Evolutionary conservation across 2,113 vertebrate species (phyloP).

Genomic region (Sturnira hondurensis): DNA sequence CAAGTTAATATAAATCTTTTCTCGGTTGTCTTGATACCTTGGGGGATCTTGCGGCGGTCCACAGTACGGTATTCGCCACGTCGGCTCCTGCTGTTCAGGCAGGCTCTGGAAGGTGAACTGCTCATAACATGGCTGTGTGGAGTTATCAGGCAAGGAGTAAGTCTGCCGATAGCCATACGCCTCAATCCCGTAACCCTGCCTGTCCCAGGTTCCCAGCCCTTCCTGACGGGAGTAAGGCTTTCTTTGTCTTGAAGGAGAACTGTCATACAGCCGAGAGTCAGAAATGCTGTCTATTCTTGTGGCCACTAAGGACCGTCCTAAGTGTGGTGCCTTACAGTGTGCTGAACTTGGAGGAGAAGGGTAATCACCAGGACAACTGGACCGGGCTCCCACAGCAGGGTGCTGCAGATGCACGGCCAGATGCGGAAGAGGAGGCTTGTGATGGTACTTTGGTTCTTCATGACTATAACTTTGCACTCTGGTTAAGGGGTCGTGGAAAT

Average conservation of each 20-base stretch:
- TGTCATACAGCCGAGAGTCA: constrained; percentile 90
- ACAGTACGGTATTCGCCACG: constrained; percentile 87
- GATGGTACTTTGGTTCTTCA: constrained; percentile 88
- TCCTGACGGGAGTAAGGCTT: constrained; percentile 88
- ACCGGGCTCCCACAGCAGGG: constrained; percentile 81
- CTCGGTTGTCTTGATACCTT: constrained; percentile 85
- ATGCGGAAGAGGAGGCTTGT: constrained; percentile 85
- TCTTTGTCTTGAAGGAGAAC: constrained; percentile 82
- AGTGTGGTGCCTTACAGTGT: constrained; percentile 83
- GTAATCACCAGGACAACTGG: constrained; percentile 93
- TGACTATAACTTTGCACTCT: constrained; percentile 87
- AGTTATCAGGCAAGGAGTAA: constrained; percentile 82
- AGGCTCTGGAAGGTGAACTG: constrained; percentile 91
- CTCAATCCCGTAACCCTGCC: constrained; percentile 82
- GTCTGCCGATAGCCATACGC: constrained; percentile 86
- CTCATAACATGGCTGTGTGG: constrained; percentile 86
- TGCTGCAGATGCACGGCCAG: constrained; percentile 90
- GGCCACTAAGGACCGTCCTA: constrained; percentile 87
- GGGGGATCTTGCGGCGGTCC: constrained; percentile 84
- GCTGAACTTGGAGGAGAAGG: constrained; percentile 79
- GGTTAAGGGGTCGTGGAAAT: constrained; percentile 85
- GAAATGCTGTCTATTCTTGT: constrained; percentile 91
- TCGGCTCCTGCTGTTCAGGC: constrained; percentile 87
- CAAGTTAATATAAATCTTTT: constrained; percentile 93
- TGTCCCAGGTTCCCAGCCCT: constrained; percentile 85